A percentile compares a stretch with the other conserved stretches of the same genome.
These are phyloP conservation scores for Antennarius striatus DNA, from an alignment of 2,113 vertebrate genomes.

Conservation along the genomic window DNA sequence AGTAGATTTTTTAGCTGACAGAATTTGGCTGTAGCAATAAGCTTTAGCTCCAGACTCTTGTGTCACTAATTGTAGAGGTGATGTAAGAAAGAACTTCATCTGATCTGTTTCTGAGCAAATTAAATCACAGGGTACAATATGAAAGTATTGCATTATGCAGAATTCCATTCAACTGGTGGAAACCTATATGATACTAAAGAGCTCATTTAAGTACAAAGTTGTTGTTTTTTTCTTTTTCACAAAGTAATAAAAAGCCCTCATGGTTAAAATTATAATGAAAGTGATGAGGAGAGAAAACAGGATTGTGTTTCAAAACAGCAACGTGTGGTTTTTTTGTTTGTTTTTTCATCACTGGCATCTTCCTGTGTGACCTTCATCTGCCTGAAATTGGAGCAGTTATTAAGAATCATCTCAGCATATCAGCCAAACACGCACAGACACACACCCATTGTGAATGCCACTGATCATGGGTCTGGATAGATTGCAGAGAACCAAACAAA, in stretches of 20 bases:
- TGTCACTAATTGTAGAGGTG: no score
- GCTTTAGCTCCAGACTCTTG: slow-evolving; percentile 15
- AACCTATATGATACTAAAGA: no score
- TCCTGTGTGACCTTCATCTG: slow-evolving; percentile 27
- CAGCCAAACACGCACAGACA: neutral
- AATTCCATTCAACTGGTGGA: neutral
- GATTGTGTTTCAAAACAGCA: no score
- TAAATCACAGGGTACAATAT: neutral
- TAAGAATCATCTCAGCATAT: slow-evolving; percentile 22
- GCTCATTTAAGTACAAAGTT: no score
- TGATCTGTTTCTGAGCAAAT: no score
- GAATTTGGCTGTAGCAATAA: slow-evolving; percentile 19
- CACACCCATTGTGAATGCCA: slow-evolving; percentile 6
- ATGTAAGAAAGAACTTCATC: slow-evolving; percentile 14
- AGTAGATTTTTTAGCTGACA: slow-evolving; percentile 37
- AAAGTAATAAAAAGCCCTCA: no score
- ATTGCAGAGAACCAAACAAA: slow-evolving; percentile 17
- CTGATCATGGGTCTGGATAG: slow-evolving; percentile 21
- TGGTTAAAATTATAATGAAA: no score
- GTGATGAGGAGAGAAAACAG: no score
- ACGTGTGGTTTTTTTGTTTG: no score
- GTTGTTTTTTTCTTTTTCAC: no score
- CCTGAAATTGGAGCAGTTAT: slow-evolving; percentile 33
- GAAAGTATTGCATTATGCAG: neutral
- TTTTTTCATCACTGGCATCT: neutral